Percentiles rank a stretch among this genome's conserved stretches.
These are phyloP conservation scores for Cheilosia vulpina DNA, from an alignment of 2,888 invertebrate genomes.

Conservation along the genomic window DNA sequence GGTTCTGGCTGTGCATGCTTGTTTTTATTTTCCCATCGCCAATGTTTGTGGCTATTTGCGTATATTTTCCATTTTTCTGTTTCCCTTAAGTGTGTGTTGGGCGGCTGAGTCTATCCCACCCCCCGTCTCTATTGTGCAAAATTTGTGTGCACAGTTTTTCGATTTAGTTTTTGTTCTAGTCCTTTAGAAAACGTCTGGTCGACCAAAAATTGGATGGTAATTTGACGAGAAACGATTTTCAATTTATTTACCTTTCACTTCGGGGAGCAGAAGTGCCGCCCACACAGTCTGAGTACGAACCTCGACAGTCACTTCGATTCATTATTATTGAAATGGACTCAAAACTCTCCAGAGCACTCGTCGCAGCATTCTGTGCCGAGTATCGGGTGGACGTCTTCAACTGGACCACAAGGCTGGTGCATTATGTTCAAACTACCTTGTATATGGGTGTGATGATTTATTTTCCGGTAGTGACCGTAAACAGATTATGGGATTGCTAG, in stretches of 20 bases:
- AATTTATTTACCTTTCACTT: conserved; percentile 71
- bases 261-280: conserved; percentile 12
- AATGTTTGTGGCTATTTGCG: conserved; percentile 47
- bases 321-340: conserved; percentile 42
- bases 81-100: conserved; percentile 1
- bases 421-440: not conserved
- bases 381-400: conserved; percentile 7
- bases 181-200: conserved; percentile 39
- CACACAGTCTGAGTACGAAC: conserved; percentile 14
- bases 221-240: conserved; percentile 70
- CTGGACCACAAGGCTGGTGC: conserved; percentile 25
- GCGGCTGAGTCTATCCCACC: not conserved
- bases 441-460: not conserved
- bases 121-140: conserved; percentile 10
- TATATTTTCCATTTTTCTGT: conserved; percentile 30
- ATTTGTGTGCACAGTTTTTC: conserved; percentile 33
- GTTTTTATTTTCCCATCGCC: not conserved
- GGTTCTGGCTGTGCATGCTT: conserved; percentile 26
- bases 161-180: conserved; percentile 8
- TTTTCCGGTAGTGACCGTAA: not conserved
- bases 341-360: conserved; percentile 7
- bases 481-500: not conserved
- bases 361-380: not conserved
- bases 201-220: conserved; percentile 65
- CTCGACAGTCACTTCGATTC: conserved; percentile 21